These are phyloP conservation scores for Phania funesta DNA, from an alignment of 2,888 invertebrate genomes.

Conservation along the genomic window DNA sequence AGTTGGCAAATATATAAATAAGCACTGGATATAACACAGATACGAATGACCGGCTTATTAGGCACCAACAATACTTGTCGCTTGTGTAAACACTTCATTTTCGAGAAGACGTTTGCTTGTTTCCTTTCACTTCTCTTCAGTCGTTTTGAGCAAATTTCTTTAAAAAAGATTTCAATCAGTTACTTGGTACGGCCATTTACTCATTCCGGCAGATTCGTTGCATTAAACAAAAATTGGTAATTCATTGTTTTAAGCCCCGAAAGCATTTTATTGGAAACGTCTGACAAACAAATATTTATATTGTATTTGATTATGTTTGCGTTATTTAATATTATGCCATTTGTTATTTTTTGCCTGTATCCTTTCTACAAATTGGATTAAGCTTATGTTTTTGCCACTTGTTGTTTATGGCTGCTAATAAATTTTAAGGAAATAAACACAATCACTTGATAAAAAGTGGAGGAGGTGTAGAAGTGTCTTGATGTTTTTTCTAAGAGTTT, in stretches of 20 bases:
- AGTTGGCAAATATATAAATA: too few relatives aligned
- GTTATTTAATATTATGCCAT: slow-evolving; percentile 76
- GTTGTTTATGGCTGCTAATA: slow-evolving; percentile 56
- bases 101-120: slow-evolving; percentile 6
- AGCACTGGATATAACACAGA: too few relatives aligned
- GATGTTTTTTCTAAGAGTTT: background rate
- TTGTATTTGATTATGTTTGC: slow-evolving; percentile 78
- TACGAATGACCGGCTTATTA: too few relatives aligned
- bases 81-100: slow-evolving; percentile 9
- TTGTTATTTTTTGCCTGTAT: slow-evolving; percentile 71
- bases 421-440: slow-evolving; percentile 29
- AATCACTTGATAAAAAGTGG: slow-evolving; percentile 40
- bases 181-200: slow-evolving; percentile 4
- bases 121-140: background rate
- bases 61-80: too few relatives aligned
- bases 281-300: slow-evolving; percentile 78
- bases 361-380: slow-evolving; percentile 63
- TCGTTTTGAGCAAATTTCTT: slow-evolving; percentile 2
- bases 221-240: slow-evolving; percentile 45
- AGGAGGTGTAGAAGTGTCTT: slow-evolving; percentile 53
- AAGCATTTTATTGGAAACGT: slow-evolving; percentile 32
- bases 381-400: slow-evolving; percentile 57
- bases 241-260: slow-evolving; percentile 46
- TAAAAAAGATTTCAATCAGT: slow-evolving; percentile 61
- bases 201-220: background rate